These are phyloP conservation scores for Apamea monoglypha DNA, from an alignment of 2,888 invertebrate species.

Conservation along the genomic window DNA sequence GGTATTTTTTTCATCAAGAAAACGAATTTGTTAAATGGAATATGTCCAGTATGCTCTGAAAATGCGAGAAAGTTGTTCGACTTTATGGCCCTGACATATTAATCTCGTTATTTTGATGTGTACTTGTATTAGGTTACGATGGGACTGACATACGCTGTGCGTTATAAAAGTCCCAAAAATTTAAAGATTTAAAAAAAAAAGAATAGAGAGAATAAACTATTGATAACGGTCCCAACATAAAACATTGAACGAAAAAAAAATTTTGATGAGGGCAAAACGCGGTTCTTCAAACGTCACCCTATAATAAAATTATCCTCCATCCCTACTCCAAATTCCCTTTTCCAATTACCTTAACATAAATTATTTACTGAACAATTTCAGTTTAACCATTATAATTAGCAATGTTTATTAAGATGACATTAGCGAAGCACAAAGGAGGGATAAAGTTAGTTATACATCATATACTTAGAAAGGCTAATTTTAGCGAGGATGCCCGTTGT, in stretches of 20 bases:
- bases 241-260: not conserved
- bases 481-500: slow-evolving; percentile 58
- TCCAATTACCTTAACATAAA: slow-evolving; percentile 36
- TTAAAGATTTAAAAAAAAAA: no score
- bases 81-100: no score
- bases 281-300: slow-evolving; percentile 4
- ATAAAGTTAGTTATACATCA: slow-evolving; percentile 32
- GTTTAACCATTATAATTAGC: slow-evolving; percentile 44
- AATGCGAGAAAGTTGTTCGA: no score
- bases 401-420: slow-evolving; percentile 50
- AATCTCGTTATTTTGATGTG: no score
- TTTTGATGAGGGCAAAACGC: not conserved
- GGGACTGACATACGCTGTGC: no score
- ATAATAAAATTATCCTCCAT: slow-evolving; percentile 17
- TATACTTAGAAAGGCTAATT: slow-evolving; percentile 51
- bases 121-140: no score
- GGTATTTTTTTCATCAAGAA: no score
- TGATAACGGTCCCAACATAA: not conserved
- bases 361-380: slow-evolving; percentile 39
- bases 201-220: not conserved
- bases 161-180: no score
- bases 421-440: slow-evolving; percentile 52
- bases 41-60: no score
- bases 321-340: slow-evolving; percentile 42
- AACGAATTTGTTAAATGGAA: no score